A percentile compares a stretch with the other conserved stretches of the same genome.
Evolutionary conservation across 2,888 invertebrate species (phyloP).

Genomic region (Biston stratarius): DNA sequence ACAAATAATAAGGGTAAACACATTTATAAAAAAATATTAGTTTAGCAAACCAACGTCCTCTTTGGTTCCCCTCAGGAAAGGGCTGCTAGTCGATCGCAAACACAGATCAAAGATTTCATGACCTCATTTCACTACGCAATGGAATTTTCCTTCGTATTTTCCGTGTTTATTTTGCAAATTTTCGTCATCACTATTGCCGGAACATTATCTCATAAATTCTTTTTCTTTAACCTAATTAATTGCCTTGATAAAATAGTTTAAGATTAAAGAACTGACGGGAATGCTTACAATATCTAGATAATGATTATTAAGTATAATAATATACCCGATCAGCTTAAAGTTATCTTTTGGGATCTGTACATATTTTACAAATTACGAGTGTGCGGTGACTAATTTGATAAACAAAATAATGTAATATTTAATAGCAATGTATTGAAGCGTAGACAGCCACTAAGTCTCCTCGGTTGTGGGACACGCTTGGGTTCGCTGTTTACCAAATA

Average conservation of each 20-base stretch:
- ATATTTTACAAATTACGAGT: background rate
- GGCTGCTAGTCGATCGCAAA: conserved; percentile 71
- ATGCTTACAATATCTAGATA: conserved; percentile 3
- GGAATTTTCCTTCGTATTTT: conserved; percentile 7
- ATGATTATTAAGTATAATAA: background rate
- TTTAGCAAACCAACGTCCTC: conserved; percentile 65
- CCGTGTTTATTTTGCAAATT: background rate
- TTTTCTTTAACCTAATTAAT: conserved; percentile 4
- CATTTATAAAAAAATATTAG: conserved; percentile 79
- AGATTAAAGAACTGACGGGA: conserved; percentile 4
- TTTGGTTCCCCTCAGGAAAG: conserved; percentile 56
- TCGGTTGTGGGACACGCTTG: conserved; percentile 53
- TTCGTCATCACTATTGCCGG: conserved; percentile 1
- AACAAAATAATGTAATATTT: conserved; percentile 15
- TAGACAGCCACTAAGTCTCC: conserved; percentile 44
- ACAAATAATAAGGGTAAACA: conserved; percentile 68
- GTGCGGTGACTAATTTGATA: background rate
- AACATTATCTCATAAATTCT: conserved; percentile 9
- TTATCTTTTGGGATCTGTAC: conserved; percentile 3
- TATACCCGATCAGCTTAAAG: background rate
- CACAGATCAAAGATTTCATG: conserved; percentile 72
- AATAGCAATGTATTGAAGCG: conserved; percentile 33
- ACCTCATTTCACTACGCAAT: conserved; percentile 43
- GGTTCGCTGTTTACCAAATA: conserved; percentile 81
- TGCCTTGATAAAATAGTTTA: conserved; percentile 16